Evolutionary conservation across 1,140 invertebrate genomes (phyloP).

Genomic region (Orius laevigatus): DNA sequence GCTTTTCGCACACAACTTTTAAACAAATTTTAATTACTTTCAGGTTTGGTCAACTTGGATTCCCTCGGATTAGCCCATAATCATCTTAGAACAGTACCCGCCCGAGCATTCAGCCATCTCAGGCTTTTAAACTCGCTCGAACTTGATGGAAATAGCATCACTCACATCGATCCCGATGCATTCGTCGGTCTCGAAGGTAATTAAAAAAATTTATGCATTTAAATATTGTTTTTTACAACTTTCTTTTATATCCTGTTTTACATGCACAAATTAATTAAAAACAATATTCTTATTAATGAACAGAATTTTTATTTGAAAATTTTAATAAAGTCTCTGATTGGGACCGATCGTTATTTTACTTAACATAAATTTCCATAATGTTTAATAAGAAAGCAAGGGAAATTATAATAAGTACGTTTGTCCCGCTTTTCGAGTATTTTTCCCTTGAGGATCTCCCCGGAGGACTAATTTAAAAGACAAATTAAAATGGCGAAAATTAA

Average conservation of each 20-base stretch:
- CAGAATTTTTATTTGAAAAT: too few relatives aligned
- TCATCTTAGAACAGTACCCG: constrained; percentile 54
- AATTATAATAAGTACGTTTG: too few relatives aligned
- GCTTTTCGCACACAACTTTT: constrained; percentile 1
- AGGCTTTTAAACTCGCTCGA: constrained; percentile 65
- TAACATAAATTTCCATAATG: too few relatives aligned
- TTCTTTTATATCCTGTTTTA: neutral
- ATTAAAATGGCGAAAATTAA: too few relatives aligned
- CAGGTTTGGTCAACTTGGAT: constrained; percentile 61
- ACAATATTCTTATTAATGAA: too few relatives aligned
- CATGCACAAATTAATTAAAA: too few relatives aligned
- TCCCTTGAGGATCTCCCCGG: too few relatives aligned
- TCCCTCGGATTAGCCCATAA: constrained; percentile 71
- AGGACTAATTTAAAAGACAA: too few relatives aligned
- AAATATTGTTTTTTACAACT: constrained; percentile 3
- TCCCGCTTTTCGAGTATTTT: too few relatives aligned
- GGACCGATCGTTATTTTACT: too few relatives aligned
- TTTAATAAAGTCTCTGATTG: too few relatives aligned
- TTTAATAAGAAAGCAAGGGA: too few relatives aligned
- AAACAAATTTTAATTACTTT: constrained; percentile 3
- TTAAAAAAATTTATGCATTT: neutral
- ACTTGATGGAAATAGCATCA: constrained; percentile 69
- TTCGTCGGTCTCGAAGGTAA: constrained; percentile 74
- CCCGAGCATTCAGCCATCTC: constrained; percentile 62
- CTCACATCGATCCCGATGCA: constrained; percentile 58